Evolutionary conservation across 2,797 vertebrate genomes (phyloP).

Genomic region (Ciconia nigra): DNA sequence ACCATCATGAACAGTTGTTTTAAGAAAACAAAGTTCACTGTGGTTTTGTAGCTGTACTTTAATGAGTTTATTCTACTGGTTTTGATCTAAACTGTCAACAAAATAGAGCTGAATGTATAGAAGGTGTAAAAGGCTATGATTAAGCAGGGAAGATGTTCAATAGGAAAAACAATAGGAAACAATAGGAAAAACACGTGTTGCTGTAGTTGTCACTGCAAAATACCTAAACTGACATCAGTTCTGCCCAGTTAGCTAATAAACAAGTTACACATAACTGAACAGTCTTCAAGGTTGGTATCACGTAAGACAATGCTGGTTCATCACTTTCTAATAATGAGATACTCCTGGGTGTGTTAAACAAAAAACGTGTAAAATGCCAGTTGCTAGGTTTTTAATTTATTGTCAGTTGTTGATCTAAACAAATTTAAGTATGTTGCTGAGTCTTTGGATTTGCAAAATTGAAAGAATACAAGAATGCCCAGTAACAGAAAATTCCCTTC

Average conservation of each 20-base stretch:
- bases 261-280: conserved; percentile 22
- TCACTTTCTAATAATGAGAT: conserved; percentile 18
- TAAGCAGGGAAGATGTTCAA: neutral
- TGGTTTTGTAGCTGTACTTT: neutral
- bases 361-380: neutral
- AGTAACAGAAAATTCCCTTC: neutral
- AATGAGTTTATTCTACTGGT: neutral
- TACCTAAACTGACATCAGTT: conserved; percentile 35
- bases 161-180: neutral
- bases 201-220: conserved; percentile 38
- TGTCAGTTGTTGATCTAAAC: neutral
- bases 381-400: conserved; percentile 16
- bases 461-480: neutral
- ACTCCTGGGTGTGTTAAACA: neutral
- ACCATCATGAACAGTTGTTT: neutral
- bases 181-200: conserved; percentile 9
- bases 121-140: neutral
- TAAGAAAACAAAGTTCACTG: neutral
- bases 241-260: conserved; percentile 39
- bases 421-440: neutral
- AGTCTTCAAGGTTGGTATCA: neutral
- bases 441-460: neutral
- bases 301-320: conserved; percentile 12
- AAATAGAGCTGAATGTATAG: neutral
- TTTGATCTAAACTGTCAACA: conserved; percentile 30